Base-by-base conservation (phyloP, 35 echinoderm and acorn worm species). In the Apostichopus californicus region DNA sequence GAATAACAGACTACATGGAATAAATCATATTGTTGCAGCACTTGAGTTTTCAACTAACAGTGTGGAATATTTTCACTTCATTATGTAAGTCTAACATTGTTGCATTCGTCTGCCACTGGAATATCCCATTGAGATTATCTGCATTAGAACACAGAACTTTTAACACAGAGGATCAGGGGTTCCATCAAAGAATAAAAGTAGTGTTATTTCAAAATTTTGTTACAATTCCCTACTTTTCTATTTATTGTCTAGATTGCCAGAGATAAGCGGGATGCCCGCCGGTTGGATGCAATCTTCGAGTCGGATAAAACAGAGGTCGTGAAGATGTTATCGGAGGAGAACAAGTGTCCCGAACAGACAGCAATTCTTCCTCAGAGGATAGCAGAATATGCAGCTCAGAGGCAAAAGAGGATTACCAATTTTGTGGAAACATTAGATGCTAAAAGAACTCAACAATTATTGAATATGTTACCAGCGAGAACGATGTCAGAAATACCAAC, bases 381-480 rank as follows among this genome's bases (percentile, higher is more conserved):
- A 24, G 24, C 78, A 84, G 63, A 97, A 26, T 97, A 97, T 66
- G 73, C 91, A 23, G 57, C 22, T 61, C 93, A 97, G 64, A 94
- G 95, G n/a, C 84, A 97, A 56, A 77, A 91, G 13, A 91, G 95
- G 77, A 93, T 97, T 23, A 92, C 79, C 1, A 90, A 80, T 12
- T 97, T 97, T 86, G 57, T 97, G 63, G 91, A 91, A 54, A 78
- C 34, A 52, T 66, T 91, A 57, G 89, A 91, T 79, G 89, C 71
- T 17, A 91, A 91, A 79, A 77, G 73, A 91, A 91, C 89, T 77
- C 89, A 91, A 59, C 72, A 91, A 68, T 34, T 91, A 54, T 61
- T 91, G 54, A 91, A 79, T 56, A 91, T 91, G 89, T 34, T 91
- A n/a, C 89, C 73, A 25, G 89, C 86, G 8, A 89, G 86, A 26